Conservation (phyloP, 2,797 vertebrate genomes). For the Mallotus villosus region DNA sequence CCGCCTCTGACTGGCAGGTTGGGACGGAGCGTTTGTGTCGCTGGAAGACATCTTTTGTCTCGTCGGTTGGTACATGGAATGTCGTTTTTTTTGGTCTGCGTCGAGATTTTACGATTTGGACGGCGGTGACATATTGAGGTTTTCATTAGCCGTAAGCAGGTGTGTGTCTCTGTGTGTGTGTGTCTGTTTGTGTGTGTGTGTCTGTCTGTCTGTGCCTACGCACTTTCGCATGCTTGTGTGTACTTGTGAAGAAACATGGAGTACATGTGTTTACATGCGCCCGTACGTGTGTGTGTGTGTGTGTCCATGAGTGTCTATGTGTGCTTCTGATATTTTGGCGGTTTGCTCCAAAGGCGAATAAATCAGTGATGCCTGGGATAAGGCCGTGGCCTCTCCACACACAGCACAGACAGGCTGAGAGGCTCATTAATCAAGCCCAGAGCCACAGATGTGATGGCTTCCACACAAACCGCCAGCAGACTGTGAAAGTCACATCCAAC, state of each 20-base stretch:
- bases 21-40: constrained; percentile 86
- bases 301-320: constrained; percentile 68
- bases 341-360: constrained; percentile 83
- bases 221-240: too few relatives aligned
- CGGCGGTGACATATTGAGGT: constrained; percentile 88
- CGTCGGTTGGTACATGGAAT: constrained; percentile 76
- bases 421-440: constrained; percentile 97
- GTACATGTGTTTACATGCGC: constrained; percentile 68
- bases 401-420: constrained; percentile 89
- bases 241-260: background rate
- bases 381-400: constrained; percentile 88
- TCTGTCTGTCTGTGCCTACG: constrained; percentile 23
- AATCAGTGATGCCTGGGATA: constrained; percentile 92
- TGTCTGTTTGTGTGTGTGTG: constrained; percentile 33
- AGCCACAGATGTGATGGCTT: constrained; percentile 98
- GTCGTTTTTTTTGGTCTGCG: constrained; percentile 81
- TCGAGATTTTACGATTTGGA: constrained; percentile 57
- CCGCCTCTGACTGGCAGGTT: constrained; percentile 81
- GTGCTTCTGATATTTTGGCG: constrained; percentile 78
- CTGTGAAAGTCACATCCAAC: constrained; percentile 99
- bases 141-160: constrained; percentile 91
- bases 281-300: constrained; percentile 74
- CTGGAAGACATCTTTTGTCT: constrained; percentile 92
- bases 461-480: constrained; percentile 92
- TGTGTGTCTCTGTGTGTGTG: constrained; percentile 51